A percentile compares a stretch with the other conserved stretches of the same genome.
These are phyloP conservation scores for Rhyzopertha dominica DNA, from an alignment of 1,140 invertebrate species.

Conservation along the genomic window DNA sequence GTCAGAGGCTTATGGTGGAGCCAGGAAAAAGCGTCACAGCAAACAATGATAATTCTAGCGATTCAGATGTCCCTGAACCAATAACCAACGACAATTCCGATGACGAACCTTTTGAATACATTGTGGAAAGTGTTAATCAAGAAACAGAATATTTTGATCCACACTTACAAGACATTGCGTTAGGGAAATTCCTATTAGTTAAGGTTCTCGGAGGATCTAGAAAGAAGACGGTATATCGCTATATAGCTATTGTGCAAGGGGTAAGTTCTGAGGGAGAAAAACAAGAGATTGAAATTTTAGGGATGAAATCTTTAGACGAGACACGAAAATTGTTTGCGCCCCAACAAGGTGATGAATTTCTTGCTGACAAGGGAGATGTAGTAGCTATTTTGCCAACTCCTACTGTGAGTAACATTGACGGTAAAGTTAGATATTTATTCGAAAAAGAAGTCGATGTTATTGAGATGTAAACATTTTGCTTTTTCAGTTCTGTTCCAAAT, in stretches of 20 bases:
- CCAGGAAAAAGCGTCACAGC: conserved; percentile 18
- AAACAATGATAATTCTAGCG: conserved; percentile 9
- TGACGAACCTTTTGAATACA: conserved; percentile 9
- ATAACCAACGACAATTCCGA: conserved; percentile 9
- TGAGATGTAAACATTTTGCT: no score
- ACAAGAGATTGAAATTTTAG: conserved; percentile 13
- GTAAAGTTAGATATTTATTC: no score
- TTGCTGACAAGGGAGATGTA: conserved; percentile 4
- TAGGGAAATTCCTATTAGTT: conserved; percentile 15
- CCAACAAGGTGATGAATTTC: conserved; percentile 11
- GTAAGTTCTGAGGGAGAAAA: conserved; percentile 10
- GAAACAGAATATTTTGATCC: conserved; percentile 18
- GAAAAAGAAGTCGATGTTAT: no score
- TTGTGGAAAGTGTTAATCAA: conserved; percentile 1
- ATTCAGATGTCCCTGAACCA: conserved; percentile 12
- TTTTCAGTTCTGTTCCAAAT: no score
- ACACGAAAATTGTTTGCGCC: conserved; percentile 9
- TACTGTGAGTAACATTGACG: conserved; percentile 13
- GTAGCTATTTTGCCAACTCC: conserved; percentile 8
- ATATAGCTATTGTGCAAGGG: conserved; percentile 4
- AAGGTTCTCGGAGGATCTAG: conserved; percentile 14
- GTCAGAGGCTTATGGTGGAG: conserved; percentile 14
- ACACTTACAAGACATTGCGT: conserved; percentile 2
- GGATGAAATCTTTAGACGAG: conserved; percentile 11
- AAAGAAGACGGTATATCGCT: conserved; percentile 16